A percentile compares a stretch with the other conserved stretches of the same genome.
phyloP scores from a whole-genome alignment of 2,113 vertebrate species.

The Megalops atlanticus region DNA sequence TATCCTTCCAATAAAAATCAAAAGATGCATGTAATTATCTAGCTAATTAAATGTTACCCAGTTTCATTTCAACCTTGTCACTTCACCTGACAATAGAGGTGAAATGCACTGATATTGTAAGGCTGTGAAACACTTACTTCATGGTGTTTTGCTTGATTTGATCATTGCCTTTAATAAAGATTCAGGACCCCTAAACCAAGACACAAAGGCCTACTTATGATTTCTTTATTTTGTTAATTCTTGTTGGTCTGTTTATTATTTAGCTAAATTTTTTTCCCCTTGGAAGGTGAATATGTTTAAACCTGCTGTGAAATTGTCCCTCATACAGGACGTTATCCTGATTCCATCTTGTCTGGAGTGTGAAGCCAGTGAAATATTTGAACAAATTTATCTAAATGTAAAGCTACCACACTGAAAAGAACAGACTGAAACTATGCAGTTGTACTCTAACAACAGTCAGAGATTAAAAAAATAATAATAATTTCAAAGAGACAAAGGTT shows the following conservation, averaged over 20 bases:
- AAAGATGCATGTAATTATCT: constrained; percentile 70
- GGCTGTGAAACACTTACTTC: neutral
- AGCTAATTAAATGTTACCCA: constrained; percentile 59
- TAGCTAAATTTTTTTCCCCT: neutral
- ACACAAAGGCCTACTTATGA: neutral
- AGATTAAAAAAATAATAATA: neutral
- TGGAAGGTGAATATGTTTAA: neutral
- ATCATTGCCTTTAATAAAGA: neutral
- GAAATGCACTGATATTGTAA: neutral
- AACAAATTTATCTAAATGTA: neutral
- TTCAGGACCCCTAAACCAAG: neutral
- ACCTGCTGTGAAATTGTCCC: neutral
- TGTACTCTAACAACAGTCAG: no score
- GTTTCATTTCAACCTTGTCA: constrained; percentile 48
- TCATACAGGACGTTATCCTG: neutral
- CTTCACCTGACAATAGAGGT: constrained; percentile 36
- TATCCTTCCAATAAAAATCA: constrained; percentile 63
- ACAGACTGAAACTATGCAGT: neutral
- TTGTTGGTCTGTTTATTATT: neutral
- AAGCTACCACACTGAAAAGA: neutral
- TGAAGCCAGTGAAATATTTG: neutral
- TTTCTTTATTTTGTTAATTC: neutral
- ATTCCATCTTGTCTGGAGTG: neutral
- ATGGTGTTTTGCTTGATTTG: no score
- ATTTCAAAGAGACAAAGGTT: neutral